phyloP scores from a whole-genome alignment of 2,888 invertebrate species.

The Tetramorium bicarinatum region DNA sequence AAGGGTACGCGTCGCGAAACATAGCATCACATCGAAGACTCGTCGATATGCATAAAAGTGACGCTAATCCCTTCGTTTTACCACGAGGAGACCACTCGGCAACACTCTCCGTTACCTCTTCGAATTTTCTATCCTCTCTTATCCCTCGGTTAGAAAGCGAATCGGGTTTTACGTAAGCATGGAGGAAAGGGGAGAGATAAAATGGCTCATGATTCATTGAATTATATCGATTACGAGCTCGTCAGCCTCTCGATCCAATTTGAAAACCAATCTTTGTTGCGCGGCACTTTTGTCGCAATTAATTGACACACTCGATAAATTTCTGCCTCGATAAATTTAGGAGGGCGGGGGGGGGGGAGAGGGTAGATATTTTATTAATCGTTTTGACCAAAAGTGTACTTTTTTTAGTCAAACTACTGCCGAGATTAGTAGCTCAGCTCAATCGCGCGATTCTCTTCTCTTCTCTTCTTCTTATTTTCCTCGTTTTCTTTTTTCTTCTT shows the following conservation, averaged over 20 bases:
- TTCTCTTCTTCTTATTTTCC: not conserved
- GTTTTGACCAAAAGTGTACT: not conserved
- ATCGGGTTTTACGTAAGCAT: conserved; percentile 17
- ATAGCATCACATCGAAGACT: not conserved
- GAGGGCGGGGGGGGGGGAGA: not conserved
- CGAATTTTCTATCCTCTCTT: not conserved
- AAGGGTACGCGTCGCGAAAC: not conserved
- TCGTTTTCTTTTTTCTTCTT: not conserved
- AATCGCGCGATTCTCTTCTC: not conserved
- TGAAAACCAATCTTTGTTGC: conserved; percentile 39
- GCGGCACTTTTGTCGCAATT: conserved; percentile 42
- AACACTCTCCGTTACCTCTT: not conserved
- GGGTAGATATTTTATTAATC: conserved; percentile 28
- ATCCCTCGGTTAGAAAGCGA: no score
- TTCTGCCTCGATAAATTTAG: conserved; percentile 41
- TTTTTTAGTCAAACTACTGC: not conserved
- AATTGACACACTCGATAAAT: conserved; percentile 47
- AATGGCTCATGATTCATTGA: conserved; percentile 55
- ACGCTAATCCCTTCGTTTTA: conserved; percentile 14
- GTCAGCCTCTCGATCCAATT: conserved; percentile 17
- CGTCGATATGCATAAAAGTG: conserved; percentile 9
- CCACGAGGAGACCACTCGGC: not conserved
- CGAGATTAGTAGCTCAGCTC: no score
- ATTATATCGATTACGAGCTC: conserved; percentile 61
- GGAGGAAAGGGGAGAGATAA: not conserved